Conservation (phyloP, 2,888 invertebrate species). For the Ctena decussata region DNA sequence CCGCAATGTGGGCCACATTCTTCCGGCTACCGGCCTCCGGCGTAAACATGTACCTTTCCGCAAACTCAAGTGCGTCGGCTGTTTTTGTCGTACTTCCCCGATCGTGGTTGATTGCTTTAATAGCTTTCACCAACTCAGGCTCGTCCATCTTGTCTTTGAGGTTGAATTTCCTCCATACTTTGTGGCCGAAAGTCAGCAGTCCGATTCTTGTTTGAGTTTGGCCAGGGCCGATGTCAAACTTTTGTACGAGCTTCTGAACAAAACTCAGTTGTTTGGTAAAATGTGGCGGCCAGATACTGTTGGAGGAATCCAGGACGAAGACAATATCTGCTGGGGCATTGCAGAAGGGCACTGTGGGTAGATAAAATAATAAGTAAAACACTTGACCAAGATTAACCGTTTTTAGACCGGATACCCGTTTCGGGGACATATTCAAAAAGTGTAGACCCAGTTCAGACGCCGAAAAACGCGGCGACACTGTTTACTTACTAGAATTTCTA, state of each 20-base stretch:
- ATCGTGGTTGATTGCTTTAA: slow-evolving; percentile 61
- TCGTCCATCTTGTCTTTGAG: slow-evolving; percentile 66
- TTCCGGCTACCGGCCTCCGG: slow-evolving; percentile 55
- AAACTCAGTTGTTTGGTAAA: slow-evolving; percentile 76
- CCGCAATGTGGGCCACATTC: slow-evolving; percentile 73
- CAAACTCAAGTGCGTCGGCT: slow-evolving; percentile 72
- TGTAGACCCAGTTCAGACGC: no score
- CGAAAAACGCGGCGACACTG: no score
- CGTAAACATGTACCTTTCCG: slow-evolving; percentile 69
- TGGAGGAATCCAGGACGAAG: slow-evolving; percentile 77
- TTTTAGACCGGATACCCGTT: no score
- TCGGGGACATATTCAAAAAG: no score
- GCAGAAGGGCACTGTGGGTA: slow-evolving; percentile 25
- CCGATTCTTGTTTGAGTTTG: slow-evolving; percentile 71
- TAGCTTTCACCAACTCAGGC: slow-evolving; percentile 47
- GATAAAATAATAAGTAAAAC: background rate
- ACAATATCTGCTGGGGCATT: slow-evolving; percentile 75
- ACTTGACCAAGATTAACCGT: no score
- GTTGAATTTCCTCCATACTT: slow-evolving; percentile 66
- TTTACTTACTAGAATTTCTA: no score
- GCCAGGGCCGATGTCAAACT: slow-evolving; percentile 74
- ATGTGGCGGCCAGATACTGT: slow-evolving; percentile 78
- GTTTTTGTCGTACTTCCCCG: slow-evolving; percentile 74
- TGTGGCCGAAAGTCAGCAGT: slow-evolving; percentile 73
- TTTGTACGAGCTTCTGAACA: slow-evolving; percentile 68